These are phyloP conservation scores for Hemicentrotus pulcherrimus DNA, from an alignment of 35 echinoderm and acorn worm genomes.

Conservation along the genomic window DNA sequence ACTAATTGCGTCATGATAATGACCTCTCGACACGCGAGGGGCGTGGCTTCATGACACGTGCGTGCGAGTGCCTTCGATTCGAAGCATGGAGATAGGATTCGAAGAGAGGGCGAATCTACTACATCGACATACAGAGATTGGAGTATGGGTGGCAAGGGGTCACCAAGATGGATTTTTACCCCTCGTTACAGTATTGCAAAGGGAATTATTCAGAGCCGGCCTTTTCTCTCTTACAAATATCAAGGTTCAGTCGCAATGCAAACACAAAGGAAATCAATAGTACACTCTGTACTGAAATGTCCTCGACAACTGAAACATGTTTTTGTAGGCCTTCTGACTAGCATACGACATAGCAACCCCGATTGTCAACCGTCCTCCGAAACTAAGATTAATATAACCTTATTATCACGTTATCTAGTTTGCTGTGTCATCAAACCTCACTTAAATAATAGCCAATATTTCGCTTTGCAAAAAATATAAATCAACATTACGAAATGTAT, in stretches of 20 bases:
- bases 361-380: too few species aligned
- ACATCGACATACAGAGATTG: not conserved
- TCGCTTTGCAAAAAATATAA: too few species aligned
- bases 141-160: not conserved
- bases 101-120: not conserved
- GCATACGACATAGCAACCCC: too few species aligned
- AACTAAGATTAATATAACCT: too few species aligned
- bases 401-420: too few species aligned
- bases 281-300: not conserved
- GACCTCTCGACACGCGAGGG: constrained; percentile 41
- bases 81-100: not conserved
- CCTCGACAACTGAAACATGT: not conserved
- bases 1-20: constrained; percentile 41
- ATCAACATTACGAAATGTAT: too few species aligned
- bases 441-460: too few species aligned
- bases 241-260: not conserved
- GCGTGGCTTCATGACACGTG: constrained; percentile 33
- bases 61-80: not conserved
- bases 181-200: not conserved
- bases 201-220: too few species aligned
- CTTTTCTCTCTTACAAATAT: not conserved
- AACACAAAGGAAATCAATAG: not conserved
- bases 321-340: not conserved
- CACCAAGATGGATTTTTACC: not conserved
- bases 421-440: too few species aligned